A percentile compares a stretch with the other conserved stretches of the same genome.
These are phyloP conservation scores for Mesitornis unicolor DNA, from an alignment of 2,113 vertebrate species.

Conservation along the genomic window DNA sequence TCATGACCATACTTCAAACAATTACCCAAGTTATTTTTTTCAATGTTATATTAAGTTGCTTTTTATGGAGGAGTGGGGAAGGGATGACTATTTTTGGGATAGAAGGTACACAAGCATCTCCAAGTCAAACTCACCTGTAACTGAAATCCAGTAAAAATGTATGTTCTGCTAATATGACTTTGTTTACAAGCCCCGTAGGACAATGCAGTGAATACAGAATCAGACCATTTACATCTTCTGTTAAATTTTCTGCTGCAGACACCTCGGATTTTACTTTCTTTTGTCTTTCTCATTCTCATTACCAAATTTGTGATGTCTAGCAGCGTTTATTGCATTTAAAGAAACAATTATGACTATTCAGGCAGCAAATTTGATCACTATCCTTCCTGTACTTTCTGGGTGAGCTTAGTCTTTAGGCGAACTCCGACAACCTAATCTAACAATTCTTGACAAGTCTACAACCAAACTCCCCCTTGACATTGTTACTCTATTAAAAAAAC, in stretches of 20 bases:
- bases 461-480: neutral
- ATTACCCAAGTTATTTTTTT: neutral
- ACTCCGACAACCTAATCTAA: neutral
- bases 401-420: neutral
- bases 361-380: neutral
- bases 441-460: neutral
- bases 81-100: neutral
- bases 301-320: neutral
- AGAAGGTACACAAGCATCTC: neutral
- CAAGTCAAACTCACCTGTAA: neutral
- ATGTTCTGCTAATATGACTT: neutral
- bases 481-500: neutral
- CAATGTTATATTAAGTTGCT: neutral
- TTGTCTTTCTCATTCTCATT: neutral
- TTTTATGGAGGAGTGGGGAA: neutral
- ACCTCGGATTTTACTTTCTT: neutral
- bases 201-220: neutral
- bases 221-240: neutral
- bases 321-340: neutral
- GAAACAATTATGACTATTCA: neutral
- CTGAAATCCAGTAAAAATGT: neutral
- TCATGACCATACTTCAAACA: neutral
- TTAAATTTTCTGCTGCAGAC: neutral
- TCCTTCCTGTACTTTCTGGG: neutral
- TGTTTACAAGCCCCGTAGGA: neutral